A percentile compares a stretch with the other conserved stretches of the same genome.
Conservation (phyloP, 2,113 vertebrate genomes). For the Pipra filicauda region DNA sequence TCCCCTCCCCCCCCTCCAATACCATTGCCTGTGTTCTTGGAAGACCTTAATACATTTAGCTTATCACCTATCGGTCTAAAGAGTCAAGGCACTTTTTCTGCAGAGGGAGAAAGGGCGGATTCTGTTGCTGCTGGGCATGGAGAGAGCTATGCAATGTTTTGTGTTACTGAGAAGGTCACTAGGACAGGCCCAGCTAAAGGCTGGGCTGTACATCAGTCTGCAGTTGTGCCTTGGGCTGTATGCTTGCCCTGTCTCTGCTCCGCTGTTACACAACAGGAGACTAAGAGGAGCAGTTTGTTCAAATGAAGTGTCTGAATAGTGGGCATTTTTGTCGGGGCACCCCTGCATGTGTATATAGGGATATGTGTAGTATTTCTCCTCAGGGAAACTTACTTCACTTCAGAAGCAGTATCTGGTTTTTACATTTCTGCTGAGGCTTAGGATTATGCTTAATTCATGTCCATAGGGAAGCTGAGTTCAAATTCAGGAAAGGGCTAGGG, state of each 20-base stretch:
- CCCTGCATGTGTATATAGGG: accelerated
- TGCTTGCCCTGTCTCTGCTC: not conserved
- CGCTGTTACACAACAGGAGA: not conserved
- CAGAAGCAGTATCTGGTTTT: not conserved
- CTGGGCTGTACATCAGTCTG: not conserved
- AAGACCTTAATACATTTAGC: not conserved
- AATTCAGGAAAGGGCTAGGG: not conserved
- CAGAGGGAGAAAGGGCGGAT: not conserved
- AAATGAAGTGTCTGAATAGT: not conserved
- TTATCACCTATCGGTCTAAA: not conserved
- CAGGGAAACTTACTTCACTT: not conserved
- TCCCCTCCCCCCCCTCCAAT: too few species aligned
- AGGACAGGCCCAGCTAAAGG: not conserved
- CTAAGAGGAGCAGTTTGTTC: not conserved
- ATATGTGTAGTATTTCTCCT: not conserved
- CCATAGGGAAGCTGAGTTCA: not conserved
- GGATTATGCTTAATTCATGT: not conserved
- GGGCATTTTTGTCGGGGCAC: not conserved
- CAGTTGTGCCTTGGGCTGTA: not conserved
- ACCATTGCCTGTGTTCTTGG: not conserved
- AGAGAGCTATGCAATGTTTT: not conserved
- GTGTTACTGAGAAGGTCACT: not conserved
- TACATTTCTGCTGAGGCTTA: not conserved
- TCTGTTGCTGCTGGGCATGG: not conserved
- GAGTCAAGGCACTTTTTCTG: not conserved